A percentile compares a stretch with the other conserved stretches of the same genome.
Conservation (phyloP, 2,797 vertebrate species). For the Rhinogobio ventralis region DNA sequence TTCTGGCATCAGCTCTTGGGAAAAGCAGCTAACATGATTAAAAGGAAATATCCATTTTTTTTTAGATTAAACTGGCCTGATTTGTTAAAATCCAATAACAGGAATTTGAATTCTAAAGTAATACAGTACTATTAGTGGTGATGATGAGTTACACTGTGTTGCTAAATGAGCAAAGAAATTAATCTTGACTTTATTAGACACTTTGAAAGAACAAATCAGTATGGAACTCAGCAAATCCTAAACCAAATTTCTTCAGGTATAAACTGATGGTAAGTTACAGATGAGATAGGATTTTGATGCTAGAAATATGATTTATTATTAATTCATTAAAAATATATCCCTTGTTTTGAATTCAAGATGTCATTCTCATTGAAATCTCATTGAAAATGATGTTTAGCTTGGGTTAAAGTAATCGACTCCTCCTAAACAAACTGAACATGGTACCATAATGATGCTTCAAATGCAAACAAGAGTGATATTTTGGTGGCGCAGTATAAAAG, state of each 20-base stretch:
- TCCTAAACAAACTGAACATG: not conserved
- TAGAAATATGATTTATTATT: not conserved
- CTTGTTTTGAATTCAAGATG: not conserved
- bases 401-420: not conserved
- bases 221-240: not conserved
- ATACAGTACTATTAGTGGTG: not conserved
- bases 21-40: constrained; percentile 23
- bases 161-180: not conserved
- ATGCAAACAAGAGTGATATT: not conserved
- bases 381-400: not conserved
- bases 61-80: constrained; percentile 26
- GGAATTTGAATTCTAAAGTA: constrained; percentile 2
- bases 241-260: not conserved
- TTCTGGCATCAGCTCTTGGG: constrained; percentile 10
- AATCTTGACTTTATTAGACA: not conserved
- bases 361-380: not conserved
- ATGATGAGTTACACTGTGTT: not conserved
- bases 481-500: not conserved
- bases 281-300: not conserved
- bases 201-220: constrained; percentile 1
- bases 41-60: not conserved
- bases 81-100: constrained; percentile 16
- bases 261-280: not conserved
- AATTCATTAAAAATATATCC: not conserved
- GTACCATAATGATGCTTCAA: not conserved